These are phyloP conservation scores for Cryptomyrus ogoouensis DNA, from an alignment of 2,113 vertebrate genomes.

Conservation along the genomic window DNA sequence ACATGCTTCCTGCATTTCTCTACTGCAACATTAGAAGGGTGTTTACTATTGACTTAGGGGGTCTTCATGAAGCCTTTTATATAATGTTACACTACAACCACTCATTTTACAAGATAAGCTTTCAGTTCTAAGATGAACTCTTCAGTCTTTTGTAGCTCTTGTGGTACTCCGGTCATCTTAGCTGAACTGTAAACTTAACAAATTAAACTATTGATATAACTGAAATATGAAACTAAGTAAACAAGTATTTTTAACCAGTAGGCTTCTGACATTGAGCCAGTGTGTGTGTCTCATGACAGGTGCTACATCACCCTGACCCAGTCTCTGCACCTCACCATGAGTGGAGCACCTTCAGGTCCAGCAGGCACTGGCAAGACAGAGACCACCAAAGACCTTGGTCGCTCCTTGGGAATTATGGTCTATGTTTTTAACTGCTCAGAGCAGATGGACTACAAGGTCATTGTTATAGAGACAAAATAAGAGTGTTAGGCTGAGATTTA, in stretches of 20 bases:
- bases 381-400: constrained; percentile 64
- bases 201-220: not conserved
- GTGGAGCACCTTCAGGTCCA: constrained; percentile 57
- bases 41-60: not conserved
- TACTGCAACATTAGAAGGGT: not conserved
- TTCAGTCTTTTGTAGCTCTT: not conserved
- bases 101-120: not conserved
- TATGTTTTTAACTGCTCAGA: constrained; percentile 73
- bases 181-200: not conserved
- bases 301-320: constrained; percentile 65
- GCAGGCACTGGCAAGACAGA: constrained; percentile 66
- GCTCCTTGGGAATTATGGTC: constrained; percentile 65
- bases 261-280: not conserved
- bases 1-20: not conserved
- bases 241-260: not conserved
- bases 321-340: constrained; percentile 57
- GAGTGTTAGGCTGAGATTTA: not conserved
- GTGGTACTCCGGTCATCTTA: not conserved
- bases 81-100: not conserved
- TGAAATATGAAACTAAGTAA: not conserved
- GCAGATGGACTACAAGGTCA: constrained; percentile 72
- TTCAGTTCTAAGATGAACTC: not conserved
- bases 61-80: not conserved
- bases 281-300: constrained; percentile 37
- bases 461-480: not conserved